A percentile compares a stretch with the other conserved stretches of the same genome.
These are phyloP conservation scores for Falco columbarius DNA, from an alignment of 2,797 vertebrate species.

Conservation along the genomic window DNA sequence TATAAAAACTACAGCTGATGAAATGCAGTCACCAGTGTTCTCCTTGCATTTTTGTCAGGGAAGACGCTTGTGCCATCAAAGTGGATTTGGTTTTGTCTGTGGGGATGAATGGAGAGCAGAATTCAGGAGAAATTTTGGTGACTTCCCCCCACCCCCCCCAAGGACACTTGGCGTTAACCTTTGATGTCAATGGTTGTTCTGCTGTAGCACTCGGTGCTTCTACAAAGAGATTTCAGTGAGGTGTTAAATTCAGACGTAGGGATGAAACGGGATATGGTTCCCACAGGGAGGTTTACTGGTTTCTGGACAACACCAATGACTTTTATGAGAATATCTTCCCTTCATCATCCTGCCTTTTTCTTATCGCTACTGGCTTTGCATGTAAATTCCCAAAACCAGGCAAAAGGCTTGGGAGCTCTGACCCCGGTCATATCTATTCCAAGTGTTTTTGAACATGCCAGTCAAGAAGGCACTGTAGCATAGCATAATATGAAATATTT, in stretches of 20 bases:
- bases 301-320: not conserved
- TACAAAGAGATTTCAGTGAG: not conserved
- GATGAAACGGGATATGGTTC: not conserved
- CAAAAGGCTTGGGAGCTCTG: not conserved
- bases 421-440: not conserved
- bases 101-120: not conserved
- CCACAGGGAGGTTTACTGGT: not conserved
- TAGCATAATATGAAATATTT: slow-evolving; percentile 32
- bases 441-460: slow-evolving; percentile 1
- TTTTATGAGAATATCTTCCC: not conserved
- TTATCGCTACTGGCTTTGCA: not conserved
- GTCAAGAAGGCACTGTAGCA: slow-evolving; percentile 44
- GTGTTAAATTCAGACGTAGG: not conserved
- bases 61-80: not conserved
- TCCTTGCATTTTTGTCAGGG: accelerated
- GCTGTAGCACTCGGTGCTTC: not conserved
- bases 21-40: not conserved
- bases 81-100: not conserved
- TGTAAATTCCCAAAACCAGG: not conserved
- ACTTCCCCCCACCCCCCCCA: no score
- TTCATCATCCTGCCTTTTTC: not conserved
- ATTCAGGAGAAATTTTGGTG: not conserved
- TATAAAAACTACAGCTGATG: not conserved
- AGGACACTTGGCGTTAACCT: not conserved
- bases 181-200: not conserved